Evolutionary conservation across 2,888 invertebrate species (phyloP), one percentile per base, ranked within the genome.

Genomic region (Lasioglossum zephyrum): DNA sequence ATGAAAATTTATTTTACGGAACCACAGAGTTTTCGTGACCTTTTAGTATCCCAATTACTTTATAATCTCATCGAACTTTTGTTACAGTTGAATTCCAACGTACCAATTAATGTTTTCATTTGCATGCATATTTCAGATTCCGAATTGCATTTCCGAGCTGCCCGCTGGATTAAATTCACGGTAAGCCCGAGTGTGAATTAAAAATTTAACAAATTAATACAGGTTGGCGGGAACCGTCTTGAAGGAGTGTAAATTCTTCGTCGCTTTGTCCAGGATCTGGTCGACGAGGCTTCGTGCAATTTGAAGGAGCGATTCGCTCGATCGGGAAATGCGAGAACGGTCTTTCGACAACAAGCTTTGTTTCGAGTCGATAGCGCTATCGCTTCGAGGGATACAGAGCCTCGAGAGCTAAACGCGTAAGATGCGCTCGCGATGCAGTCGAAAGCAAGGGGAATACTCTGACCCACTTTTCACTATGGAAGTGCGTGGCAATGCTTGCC

Each of bases 331-430:
- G 36, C 8, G 36, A 31, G 49, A 31, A 13, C 9, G 13, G 26
- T 9, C 39, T 22, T n/a, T 74, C 49, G 41, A 80, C 22, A 53
- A 66, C 4, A 9, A 39, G n/a, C 9, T 76, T 69, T 80, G n/a
- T 76, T 76, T 44, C 53, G 41, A 44, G n/a, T 11, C 69, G 41
- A 80, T 75, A 8, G 16, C 41, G 66, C 66, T 16, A 80, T 49
- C 39, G 9, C 39, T 75, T 31, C 66, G n/a, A 41, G 16, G 41
- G 53, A 31, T 49, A 31, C 22, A 8, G 9, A 13, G 16, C 16
- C 53, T 41, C 31, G 26, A 75, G 44, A 69, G 31, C 18, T 9
- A 4, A 44, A 41, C 75, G 26, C 76, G 22, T 47, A 47, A 66
- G 63, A 31, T 13, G 4, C 63, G 31, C 70, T 13, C 6, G 9